phyloP scores from a whole-genome alignment of 2,888 invertebrate species.

The Atethmia centrago region DNA sequence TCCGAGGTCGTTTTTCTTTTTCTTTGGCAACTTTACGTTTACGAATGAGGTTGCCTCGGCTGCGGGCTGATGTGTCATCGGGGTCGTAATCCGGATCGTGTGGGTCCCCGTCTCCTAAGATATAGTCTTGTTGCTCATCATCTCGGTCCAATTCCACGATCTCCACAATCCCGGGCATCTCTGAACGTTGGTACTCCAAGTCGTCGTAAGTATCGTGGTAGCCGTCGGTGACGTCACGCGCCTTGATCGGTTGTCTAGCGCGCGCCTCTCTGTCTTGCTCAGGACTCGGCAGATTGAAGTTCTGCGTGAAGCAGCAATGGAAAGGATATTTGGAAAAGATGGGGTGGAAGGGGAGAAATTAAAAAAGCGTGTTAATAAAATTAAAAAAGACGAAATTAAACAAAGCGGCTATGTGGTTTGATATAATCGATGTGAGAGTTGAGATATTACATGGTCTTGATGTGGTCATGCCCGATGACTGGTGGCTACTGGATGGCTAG shows the following conservation, averaged over 20 bases:
- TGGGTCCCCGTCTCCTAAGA: constrained; percentile 73
- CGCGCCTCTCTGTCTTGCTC: constrained; percentile 74
- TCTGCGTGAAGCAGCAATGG: constrained; percentile 86
- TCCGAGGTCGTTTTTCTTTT: constrained; percentile 82
- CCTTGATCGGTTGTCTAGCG: constrained; percentile 74
- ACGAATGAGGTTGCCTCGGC: constrained; percentile 82
- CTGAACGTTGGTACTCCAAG: constrained; percentile 78
- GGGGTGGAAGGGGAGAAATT: constrained; percentile 85
- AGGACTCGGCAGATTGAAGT: constrained; percentile 87
- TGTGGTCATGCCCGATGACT: constrained; percentile 83
- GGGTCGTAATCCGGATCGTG: constrained; percentile 84
- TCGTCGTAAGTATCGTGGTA: constrained; percentile 79
- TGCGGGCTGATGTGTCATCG: constrained; percentile 78
- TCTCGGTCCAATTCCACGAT: constrained; percentile 82
- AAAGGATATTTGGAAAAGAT: constrained; percentile 83
- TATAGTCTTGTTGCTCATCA: constrained; percentile 64
- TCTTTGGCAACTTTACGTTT: constrained; percentile 83
- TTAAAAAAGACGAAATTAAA: constrained; percentile 83
- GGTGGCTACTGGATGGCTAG: constrained; percentile 58
- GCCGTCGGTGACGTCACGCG: constrained; percentile 82
- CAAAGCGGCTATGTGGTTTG: constrained; percentile 78
- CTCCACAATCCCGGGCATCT: constrained; percentile 81
- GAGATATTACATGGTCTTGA: constrained; percentile 68
- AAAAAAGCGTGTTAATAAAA: constrained; percentile 91
- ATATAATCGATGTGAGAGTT: constrained; percentile 68